Conservation (phyloP, 1,140 invertebrate species). For the Drosophila repleta region DNA sequence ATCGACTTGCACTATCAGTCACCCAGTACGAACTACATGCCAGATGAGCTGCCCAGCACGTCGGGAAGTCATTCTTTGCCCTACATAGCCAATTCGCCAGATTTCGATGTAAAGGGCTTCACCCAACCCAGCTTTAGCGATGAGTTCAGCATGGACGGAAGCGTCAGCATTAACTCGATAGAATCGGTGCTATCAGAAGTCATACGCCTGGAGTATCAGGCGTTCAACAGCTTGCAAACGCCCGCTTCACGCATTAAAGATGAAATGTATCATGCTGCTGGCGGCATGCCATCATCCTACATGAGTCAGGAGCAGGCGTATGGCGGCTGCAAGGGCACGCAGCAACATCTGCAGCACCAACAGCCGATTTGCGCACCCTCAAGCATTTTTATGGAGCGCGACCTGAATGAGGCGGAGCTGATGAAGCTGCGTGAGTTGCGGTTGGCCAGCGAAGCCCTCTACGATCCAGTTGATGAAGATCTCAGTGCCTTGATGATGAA, state of each 20-base stretch:
- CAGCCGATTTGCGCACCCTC: conserved; percentile 68
- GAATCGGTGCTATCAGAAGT: conserved; percentile 92
- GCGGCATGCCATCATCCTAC: conserved; percentile 43
- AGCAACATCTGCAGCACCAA: conserved; percentile 51
- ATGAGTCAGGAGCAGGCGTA: conserved; percentile 19
- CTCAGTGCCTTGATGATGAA: conserved; percentile 88
- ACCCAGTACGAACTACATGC: conserved; percentile 30
- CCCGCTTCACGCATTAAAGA: conserved; percentile 78
- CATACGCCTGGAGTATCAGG: conserved; percentile 92
- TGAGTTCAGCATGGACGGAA: conserved; percentile 59
- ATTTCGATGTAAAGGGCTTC: conserved; percentile 67
- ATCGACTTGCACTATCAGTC: conserved; percentile 68
- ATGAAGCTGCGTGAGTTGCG: conserved; percentile 93
- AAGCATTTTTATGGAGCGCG: conserved; percentile 85
- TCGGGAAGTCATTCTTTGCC: conserved; percentile 56
- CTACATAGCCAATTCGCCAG: conserved; percentile 58
- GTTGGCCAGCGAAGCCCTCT: conserved; percentile 91
- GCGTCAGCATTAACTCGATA: conserved; percentile 86
- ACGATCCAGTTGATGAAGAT: conserved; percentile 92
- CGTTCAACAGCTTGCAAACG: conserved; percentile 62
- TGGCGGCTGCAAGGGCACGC: conserved; percentile 32
- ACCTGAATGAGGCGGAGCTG: conserved; percentile 92
- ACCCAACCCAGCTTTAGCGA: conserved; percentile 60
- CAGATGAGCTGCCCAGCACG: conserved; percentile 67
- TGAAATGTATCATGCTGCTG: conserved; percentile 51